Evolutionary conservation across 1,140 invertebrate genomes (phyloP).

Genomic region (Diachasmimorpha longicaudata): DNA sequence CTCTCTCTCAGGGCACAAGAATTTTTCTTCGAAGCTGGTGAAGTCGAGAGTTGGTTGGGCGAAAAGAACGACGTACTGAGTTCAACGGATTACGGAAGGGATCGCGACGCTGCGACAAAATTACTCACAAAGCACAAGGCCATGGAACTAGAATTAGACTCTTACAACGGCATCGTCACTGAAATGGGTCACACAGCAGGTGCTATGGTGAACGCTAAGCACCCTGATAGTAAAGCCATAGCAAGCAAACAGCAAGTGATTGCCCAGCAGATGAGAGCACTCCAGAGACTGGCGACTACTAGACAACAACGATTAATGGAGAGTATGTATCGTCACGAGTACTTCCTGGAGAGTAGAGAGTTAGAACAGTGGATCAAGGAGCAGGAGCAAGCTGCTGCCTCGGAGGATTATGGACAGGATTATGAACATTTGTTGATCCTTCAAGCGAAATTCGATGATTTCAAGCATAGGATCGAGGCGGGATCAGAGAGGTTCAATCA

Average conservation of each 20-base stretch:
- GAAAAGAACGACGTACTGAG: slow-evolving; percentile 84
- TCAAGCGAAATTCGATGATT: slow-evolving; percentile 94
- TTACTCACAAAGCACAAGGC: slow-evolving; percentile 92
- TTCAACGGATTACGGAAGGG: slow-evolving; percentile 84
- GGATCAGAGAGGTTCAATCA: slow-evolving; percentile 92
- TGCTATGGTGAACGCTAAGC: slow-evolving; percentile 76
- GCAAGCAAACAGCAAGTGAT: slow-evolving; percentile 78
- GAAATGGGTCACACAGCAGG: slow-evolving; percentile 90
- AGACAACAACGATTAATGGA: slow-evolving; percentile 87
- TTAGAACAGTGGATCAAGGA: slow-evolving; percentile 95
- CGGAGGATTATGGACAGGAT: slow-evolving; percentile 96
- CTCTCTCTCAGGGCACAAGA: slow-evolving; percentile 87
- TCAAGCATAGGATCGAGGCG: slow-evolving; percentile 89
- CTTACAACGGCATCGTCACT: slow-evolving; percentile 88
- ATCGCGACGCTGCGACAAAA: slow-evolving; percentile 88
- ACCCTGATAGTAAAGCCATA: slow-evolving; percentile 83
- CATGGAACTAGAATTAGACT: slow-evolving; percentile 90
- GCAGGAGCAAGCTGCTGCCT: slow-evolving; percentile 86
- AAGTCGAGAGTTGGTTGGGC: slow-evolving; percentile 91
- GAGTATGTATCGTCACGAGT: slow-evolving; percentile 91
- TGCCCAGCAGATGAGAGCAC: slow-evolving; percentile 78
- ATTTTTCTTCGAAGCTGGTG: slow-evolving; percentile 87
- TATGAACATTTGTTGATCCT: slow-evolving; percentile 92
- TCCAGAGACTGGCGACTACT: slow-evolving; percentile 81
- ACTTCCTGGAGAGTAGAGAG: slow-evolving; percentile 88